A percentile compares a stretch with the other conserved stretches of the same genome.
phyloP scores from a whole-genome alignment of 1,140 invertebrate genomes.

The Lasioglossum baleicum region DNA sequence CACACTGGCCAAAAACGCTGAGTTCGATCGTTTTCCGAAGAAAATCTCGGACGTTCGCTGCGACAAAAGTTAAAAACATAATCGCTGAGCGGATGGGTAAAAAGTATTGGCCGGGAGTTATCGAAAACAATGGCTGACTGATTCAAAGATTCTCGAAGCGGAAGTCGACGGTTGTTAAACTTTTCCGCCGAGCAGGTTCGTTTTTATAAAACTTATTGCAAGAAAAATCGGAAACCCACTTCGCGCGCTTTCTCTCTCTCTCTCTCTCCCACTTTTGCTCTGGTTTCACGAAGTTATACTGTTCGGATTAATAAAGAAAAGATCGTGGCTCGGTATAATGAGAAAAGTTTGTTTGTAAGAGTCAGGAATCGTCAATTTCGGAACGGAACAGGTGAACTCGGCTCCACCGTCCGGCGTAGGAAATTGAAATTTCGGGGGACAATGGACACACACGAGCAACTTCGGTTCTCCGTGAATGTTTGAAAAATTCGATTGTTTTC shows the following conservation, averaged over 20 bases:
- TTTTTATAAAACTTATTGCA: slow-evolving; percentile 16
- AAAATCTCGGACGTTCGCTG: too few relatives aligned
- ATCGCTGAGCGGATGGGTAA: background rate
- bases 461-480: background rate
- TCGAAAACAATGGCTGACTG: background rate
- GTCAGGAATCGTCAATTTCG: slow-evolving; percentile 29
- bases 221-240: slow-evolving; percentile 28
- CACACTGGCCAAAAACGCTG: too few relatives aligned
- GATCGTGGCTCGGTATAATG: slow-evolving; percentile 20
- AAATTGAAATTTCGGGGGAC: background rate
- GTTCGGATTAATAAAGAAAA: slow-evolving; percentile 29
- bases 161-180: slow-evolving; percentile 13
- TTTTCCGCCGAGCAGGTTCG: background rate
- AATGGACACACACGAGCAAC: background rate
- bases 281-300: slow-evolving; percentile 21
- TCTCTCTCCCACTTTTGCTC: background rate
- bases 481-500: background rate
- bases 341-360: slow-evolving; percentile 32
- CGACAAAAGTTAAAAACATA: too few relatives aligned
- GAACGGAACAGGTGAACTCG: slow-evolving; percentile 16
- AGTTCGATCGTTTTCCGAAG: too few relatives aligned
- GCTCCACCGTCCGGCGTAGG: background rate
- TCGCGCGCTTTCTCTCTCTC: background rate
- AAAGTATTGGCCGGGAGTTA: background rate
- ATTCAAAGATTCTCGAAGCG: background rate